Evolutionary conservation across 2,888 invertebrate species (phyloP), one percentile per base, ranked within the genome.

Genomic region (Morinoia aosen): DNA sequence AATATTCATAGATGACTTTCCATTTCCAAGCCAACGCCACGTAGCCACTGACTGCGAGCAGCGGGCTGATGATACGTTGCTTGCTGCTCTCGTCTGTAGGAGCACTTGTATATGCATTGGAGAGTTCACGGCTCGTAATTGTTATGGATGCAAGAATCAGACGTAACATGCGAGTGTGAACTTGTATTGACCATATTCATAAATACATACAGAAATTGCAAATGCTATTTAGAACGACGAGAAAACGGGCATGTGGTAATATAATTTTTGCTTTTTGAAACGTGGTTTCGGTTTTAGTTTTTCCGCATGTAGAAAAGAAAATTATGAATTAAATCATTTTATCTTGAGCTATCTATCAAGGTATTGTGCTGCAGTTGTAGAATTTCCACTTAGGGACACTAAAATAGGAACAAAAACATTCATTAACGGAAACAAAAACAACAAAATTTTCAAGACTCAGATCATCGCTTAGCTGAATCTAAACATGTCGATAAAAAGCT

Each of bases 1-100:
- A 93, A 93, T 93, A 93, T 93, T 93, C 93, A 93, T 93, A 93
- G 93, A 57, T 93, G 93, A 93, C 93, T 93, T 93, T 57, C 93
- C 93, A 93, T 93, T 93, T 93, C 93, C 93, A 93, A 93, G 93
- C 93, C 58, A 93, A 93, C 93, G 33, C 57, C 33, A 93, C 48
- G 58, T 25, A 93, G 93, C 57, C 57, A 93, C 76, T 76, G 76
- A 76, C 76, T 76, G 33, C 76, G 25, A 76, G 16, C 12, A 57
- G 57, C 19, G 16, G 57, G 58, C 93, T 93, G 57, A 57, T 93
- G 93, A 57, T 93, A 56, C 93, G 57, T 56, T 33, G 57, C 93
- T 93, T 93, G 90, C 40, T 40, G 76, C 16, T 14, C 39, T 90
- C 90, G 90, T 48, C 48, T 39, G 90, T 39, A 90, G 90, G 40